Conservation (phyloP, 2,113 vertebrate species). For the Pomatostomus ruficeps region DNA sequence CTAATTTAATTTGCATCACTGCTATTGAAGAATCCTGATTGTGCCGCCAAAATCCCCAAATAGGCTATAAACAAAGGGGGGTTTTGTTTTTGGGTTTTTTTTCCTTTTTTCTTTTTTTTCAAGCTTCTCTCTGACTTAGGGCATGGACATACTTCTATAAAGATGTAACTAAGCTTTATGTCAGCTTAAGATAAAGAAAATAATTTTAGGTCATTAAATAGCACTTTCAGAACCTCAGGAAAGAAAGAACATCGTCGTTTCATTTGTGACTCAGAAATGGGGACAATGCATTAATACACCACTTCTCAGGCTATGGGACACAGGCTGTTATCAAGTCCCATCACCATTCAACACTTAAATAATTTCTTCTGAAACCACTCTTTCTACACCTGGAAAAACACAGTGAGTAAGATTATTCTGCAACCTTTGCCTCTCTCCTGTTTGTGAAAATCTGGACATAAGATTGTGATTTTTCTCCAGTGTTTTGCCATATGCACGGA, state of each 20-base stretch:
- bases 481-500: background rate
- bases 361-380: background rate
- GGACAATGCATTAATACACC: background rate
- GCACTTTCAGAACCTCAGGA: background rate
- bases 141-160: background rate
- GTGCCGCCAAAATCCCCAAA: background rate
- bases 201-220: background rate
- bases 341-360: background rate
- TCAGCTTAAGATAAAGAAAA: background rate
- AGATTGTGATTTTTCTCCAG: background rate
- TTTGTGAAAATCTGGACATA: background rate
- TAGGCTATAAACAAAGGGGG: background rate
- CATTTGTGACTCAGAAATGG: background rate
- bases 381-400: background rate
- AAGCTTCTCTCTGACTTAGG: background rate
- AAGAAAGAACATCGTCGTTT: background rate
- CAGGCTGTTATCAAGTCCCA: background rate
- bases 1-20: background rate
- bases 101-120: background rate
- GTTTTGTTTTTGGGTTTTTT: background rate
- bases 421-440: background rate
- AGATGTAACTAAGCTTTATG: background rate
- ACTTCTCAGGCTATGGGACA: background rate
- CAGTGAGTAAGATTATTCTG: background rate
- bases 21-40: background rate